phyloP scores from a whole-genome alignment of 2,113 vertebrate species.

The Notiomystis cincta region DNA sequence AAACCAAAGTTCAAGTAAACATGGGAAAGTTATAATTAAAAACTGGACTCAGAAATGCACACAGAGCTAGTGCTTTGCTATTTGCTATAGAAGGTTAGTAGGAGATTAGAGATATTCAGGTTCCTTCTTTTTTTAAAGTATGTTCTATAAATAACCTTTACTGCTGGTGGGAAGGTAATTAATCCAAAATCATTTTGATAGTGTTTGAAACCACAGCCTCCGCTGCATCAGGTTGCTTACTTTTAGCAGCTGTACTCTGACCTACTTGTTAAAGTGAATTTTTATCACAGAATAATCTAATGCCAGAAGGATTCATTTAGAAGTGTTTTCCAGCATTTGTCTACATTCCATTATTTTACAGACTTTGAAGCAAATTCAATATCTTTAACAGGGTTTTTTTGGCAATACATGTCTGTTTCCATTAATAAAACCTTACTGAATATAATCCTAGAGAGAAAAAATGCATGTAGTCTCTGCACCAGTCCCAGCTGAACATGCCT shows the following conservation, averaged over 20 bases:
- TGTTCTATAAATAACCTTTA: slow-evolving; percentile 44
- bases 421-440: not conserved
- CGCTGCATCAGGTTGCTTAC: not conserved
- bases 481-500: not conserved
- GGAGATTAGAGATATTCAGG: slow-evolving; percentile 6
- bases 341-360: not conserved
- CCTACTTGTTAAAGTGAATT: slow-evolving; percentile 15
- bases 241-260: not conserved
- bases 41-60: slow-evolving; percentile 9
- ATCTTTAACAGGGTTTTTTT: not conserved
- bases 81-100: slow-evolving; percentile 16
- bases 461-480: not conserved
- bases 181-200: slow-evolving; percentile 5
- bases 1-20: slow-evolving; percentile 77
- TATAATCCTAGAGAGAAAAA: not conserved
- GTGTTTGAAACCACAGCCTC: slow-evolving; percentile 1
- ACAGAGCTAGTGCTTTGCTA: not conserved
- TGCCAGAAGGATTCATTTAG: not conserved
- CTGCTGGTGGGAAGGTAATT: slow-evolving; percentile 17
- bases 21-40: slow-evolving; percentile 67
- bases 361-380: not conserved
- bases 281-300: not conserved
- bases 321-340: not conserved
- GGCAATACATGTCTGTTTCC: not conserved
- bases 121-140: slow-evolving; percentile 35